Percentiles rank a stretch among this genome's conserved stretches.
phyloP scores from a whole-genome alignment of 2,888 invertebrate genomes.

The Brassicogethes aeneus region DNA sequence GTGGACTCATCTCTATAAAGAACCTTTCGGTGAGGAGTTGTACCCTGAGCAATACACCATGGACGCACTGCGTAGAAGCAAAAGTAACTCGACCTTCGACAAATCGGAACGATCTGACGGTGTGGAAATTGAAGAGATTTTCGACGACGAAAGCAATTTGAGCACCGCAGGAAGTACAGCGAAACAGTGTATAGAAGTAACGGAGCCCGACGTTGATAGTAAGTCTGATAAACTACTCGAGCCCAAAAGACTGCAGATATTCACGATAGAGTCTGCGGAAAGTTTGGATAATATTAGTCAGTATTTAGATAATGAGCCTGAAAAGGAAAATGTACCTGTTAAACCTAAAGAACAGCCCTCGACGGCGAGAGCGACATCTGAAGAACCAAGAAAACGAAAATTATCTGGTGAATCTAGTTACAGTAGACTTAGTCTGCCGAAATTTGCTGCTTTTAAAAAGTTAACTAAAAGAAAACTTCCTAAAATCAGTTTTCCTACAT shows the following conservation, averaged over 20 bases:
- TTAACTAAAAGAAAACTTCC: constrained; percentile 9
- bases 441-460: constrained; percentile 25
- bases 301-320: constrained; percentile 38
- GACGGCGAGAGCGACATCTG: constrained; percentile 6
- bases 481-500: constrained; percentile 20
- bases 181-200: constrained; percentile 4
- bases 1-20: constrained; percentile 70
- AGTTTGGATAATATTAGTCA: constrained; percentile 39
- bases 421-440: constrained; percentile 26
- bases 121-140: constrained; percentile 20
- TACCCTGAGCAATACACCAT: constrained; percentile 37
- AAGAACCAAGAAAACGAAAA: constrained; percentile 26
- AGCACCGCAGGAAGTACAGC: constrained; percentile 7
- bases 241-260: constrained; percentile 9
- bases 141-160: constrained; percentile 9
- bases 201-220: constrained; percentile 3
- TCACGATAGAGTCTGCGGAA: constrained; percentile 30
- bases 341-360: constrained; percentile 31
- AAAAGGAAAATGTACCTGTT: no score
- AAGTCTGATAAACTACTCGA: constrained; percentile 5
- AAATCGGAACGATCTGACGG: constrained; percentile 13
- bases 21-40: constrained; percentile 40
- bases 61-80: constrained; percentile 28
- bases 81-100: constrained; percentile 23
- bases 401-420: constrained; percentile 27